phyloP scores from a whole-genome alignment of 2,113 vertebrate species.

The Catharus fuscescens region DNA sequence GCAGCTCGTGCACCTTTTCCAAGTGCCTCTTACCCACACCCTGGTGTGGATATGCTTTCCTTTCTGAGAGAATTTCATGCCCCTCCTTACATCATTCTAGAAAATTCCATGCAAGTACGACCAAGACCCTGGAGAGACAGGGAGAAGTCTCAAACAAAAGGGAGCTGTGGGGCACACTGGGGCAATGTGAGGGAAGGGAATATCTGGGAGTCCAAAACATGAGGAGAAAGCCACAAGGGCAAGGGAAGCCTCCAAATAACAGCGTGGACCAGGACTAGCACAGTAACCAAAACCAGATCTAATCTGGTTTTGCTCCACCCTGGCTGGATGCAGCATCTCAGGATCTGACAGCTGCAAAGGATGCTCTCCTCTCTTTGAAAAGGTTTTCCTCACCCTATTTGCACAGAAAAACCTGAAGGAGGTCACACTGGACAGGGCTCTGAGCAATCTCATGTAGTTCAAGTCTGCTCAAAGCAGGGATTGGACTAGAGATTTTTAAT shows the following conservation, averaged over 20 bases:
- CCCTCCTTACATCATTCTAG: neutral
- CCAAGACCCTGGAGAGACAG: neutral
- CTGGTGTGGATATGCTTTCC: neutral
- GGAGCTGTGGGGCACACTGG: neutral
- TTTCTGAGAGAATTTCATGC: neutral
- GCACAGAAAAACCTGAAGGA: neutral
- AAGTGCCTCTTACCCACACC: neutral
- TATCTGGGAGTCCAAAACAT: neutral
- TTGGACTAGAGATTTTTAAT: neutral
- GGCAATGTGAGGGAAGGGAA: neutral
- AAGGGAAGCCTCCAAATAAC: neutral
- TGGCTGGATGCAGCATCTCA: neutral
- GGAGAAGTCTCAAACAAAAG: accelerated
- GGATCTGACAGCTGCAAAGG: neutral
- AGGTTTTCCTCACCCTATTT: neutral
- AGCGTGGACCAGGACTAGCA: neutral
- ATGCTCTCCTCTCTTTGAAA: neutral
- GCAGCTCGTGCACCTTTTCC: neutral
- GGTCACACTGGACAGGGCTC: neutral
- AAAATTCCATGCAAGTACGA: accelerated
- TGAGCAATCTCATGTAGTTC: neutral
- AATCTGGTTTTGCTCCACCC: neutral
- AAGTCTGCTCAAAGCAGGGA: neutral
- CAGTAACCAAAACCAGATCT: neutral
- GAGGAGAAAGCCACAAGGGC: neutral